phyloP scores from a whole-genome alignment of 1,140 invertebrate species.

The Orius laevigatus region DNA sequence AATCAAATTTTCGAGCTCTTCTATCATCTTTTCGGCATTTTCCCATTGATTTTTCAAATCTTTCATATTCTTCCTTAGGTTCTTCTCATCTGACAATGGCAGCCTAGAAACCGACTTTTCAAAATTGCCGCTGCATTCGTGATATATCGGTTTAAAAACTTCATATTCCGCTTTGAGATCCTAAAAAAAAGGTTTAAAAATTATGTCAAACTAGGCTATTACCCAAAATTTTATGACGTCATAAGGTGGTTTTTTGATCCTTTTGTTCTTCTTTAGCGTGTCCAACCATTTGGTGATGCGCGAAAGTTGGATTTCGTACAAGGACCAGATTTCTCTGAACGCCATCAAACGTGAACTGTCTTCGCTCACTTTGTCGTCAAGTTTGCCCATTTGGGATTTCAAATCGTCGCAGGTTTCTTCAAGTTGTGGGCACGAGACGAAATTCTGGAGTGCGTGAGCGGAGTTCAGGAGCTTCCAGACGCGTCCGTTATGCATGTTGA shows the following conservation, averaged over 20 bases:
- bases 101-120: slow-evolving; percentile 60
- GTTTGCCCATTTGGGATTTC: slow-evolving; percentile 45
- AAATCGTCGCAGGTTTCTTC: slow-evolving; percentile 50
- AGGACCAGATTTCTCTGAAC: slow-evolving; percentile 56
- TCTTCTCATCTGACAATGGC: slow-evolving; percentile 60
- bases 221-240: slow-evolving; percentile 68
- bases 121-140: slow-evolving; percentile 51
- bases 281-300: slow-evolving; percentile 57
- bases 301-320: slow-evolving; percentile 41
- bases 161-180: slow-evolving; percentile 75
- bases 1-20: neutral
- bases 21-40: slow-evolving; percentile 30
- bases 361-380: slow-evolving; percentile 54
- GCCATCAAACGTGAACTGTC: slow-evolving; percentile 47
- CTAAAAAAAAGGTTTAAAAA: slow-evolving; percentile 25
- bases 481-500: slow-evolving; percentile 58
- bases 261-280: slow-evolving; percentile 45
- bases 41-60: slow-evolving; percentile 61
- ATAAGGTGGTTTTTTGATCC: slow-evolving; percentile 36
- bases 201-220: slow-evolving; percentile 20
- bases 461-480: slow-evolving; percentile 50
- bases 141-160: slow-evolving; percentile 59
- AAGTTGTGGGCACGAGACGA: slow-evolving; percentile 52
- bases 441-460: slow-evolving; percentile 51
- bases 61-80: slow-evolving; percentile 56